Percentiles rank a stretch among this genome's conserved stretches.
phyloP scores from a whole-genome alignment of 2,888 invertebrate genomes.

The Synanthedon vespiformis region DNA sequence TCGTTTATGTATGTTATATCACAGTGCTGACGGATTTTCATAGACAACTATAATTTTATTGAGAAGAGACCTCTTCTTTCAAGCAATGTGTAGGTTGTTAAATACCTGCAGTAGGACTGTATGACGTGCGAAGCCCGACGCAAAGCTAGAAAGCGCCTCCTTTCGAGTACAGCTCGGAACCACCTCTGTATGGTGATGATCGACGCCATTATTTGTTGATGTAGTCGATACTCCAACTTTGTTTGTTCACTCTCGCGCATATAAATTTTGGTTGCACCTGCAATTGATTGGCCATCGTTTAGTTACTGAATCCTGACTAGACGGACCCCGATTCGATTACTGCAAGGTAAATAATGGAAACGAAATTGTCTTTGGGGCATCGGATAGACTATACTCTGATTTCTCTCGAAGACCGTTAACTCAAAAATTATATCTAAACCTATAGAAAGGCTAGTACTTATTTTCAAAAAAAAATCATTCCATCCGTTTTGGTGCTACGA shows the following conservation, averaged over 20 bases:
- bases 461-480: background rate
- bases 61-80: background rate
- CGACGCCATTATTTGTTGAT: slow-evolving; percentile 93
- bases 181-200: slow-evolving; percentile 93
- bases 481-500: no score
- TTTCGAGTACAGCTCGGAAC: slow-evolving; percentile 85
- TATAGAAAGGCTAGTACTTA: background rate
- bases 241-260: slow-evolving; percentile 94
- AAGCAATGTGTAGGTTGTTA: no score
- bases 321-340: no score
- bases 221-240: slow-evolving; percentile 89
- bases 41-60: background rate
- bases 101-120: slow-evolving; percentile 71
- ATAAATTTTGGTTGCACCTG: slow-evolving; percentile 88
- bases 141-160: slow-evolving; percentile 81
- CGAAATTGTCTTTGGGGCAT: no score
- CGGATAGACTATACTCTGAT: no score
- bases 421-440: background rate
- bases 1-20: no score
- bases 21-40: no score
- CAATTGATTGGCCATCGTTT: background rate
- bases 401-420: no score
- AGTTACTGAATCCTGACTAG: no score
- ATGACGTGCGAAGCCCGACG: slow-evolving; percentile 80
- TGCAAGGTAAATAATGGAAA: no score